A percentile compares a stretch with the other conserved stretches of the same genome.
These are phyloP conservation scores for Quadriops clusia DNA, from an alignment of 2,888 invertebrate species.

Conservation along the genomic window DNA sequence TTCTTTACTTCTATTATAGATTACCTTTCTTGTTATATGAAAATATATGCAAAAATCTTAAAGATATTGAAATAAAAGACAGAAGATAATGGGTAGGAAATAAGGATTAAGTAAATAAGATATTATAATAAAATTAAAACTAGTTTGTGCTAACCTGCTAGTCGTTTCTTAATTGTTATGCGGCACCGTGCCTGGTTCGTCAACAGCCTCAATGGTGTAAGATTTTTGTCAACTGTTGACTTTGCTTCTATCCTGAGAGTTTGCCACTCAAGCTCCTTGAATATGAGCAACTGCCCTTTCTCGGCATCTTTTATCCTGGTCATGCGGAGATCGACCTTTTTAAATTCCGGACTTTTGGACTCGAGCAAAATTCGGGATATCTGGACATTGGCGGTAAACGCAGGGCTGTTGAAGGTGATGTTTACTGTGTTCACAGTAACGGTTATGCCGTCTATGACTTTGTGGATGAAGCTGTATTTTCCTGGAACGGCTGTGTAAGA, in stretches of 20 bases:
- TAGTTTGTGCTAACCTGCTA: constrained; percentile 53
- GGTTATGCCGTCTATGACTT: constrained; percentile 96
- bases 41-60: too few relatives aligned
- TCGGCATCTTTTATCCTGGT: constrained; percentile 85
- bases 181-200: constrained; percentile 91
- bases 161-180: constrained; percentile 88
- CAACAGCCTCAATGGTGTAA: constrained; percentile 83
- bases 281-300: constrained; percentile 83
- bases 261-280: constrained; percentile 97
- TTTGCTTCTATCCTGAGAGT: constrained; percentile 90
- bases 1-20: too few relatives aligned
- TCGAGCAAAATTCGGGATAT: constrained; percentile 88
- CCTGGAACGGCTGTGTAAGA: constrained; percentile 47
- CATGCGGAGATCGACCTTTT: constrained; percentile 72
- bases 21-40: too few relatives aligned
- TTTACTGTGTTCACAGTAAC: constrained; percentile 90
- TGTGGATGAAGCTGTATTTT: constrained; percentile 78
- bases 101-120: background rate
- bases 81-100: too few relatives aligned
- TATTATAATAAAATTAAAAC: background rate
- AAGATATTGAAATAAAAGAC: too few relatives aligned
- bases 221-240: constrained; percentile 59
- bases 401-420: constrained; percentile 86
- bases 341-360: constrained; percentile 87
- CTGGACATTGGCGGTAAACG: constrained; percentile 92